Conservation (phyloP, 2,113 vertebrate genomes). For the Clarias macrocephalus region DNA sequence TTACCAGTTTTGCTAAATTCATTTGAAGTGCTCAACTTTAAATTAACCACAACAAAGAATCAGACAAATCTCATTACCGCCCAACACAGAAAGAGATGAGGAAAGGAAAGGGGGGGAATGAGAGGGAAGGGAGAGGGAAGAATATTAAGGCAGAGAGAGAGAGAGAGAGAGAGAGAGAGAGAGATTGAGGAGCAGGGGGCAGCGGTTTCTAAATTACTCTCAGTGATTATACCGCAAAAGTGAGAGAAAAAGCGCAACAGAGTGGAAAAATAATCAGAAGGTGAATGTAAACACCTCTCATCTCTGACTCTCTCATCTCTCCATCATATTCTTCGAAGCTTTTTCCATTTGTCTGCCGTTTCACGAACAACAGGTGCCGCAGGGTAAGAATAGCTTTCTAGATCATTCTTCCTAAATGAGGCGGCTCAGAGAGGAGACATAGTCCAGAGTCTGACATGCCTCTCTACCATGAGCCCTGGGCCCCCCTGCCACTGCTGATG, state of each 20-base stretch:
- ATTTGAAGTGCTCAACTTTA: constrained; percentile 33
- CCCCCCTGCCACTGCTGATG: background rate
- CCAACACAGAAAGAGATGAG: constrained; percentile 25
- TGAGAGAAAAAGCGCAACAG: constrained; percentile 11
- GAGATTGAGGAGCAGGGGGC: background rate
- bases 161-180: background rate
- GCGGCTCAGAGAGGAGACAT: constrained; percentile 14
- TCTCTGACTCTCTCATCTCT: constrained; percentile 56
- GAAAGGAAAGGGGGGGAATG: constrained; percentile 3
- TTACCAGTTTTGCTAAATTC: constrained; percentile 36
- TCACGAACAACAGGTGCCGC: constrained; percentile 24
- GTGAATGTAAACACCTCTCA: constrained; percentile 33
- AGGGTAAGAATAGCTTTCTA: constrained; percentile 34
- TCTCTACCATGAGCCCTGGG: constrained; percentile 20
- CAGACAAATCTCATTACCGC: constrained; percentile 39
- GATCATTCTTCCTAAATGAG: constrained; percentile 58
- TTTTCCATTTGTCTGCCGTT: constrained; percentile 48
- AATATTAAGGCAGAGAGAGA: background rate
- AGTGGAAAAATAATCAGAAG: constrained; percentile 47
- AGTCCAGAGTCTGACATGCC: constrained; percentile 31
- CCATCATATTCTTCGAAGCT: constrained; percentile 34
- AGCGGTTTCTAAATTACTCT: constrained; percentile 21
- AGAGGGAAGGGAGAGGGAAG: background rate
- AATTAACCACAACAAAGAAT: constrained; percentile 44
- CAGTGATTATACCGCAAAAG: constrained; percentile 36